phyloP scores from a whole-genome alignment of 2,797 vertebrate genomes.

The Thalassophryne amazonica region DNA sequence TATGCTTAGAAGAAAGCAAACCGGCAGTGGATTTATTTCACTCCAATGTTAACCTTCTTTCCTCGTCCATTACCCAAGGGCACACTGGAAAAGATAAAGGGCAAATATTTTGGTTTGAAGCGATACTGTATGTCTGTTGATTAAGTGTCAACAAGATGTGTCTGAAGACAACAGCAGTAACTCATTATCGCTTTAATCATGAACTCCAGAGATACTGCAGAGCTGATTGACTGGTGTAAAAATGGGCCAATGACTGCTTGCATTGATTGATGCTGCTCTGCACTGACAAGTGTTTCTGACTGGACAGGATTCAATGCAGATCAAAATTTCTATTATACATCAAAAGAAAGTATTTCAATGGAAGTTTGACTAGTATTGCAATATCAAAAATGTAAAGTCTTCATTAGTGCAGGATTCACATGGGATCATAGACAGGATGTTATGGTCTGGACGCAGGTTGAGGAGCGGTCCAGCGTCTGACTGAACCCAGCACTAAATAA shows the following conservation, averaged over 20 bases:
- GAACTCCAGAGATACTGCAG: neutral
- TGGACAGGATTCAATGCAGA: neutral
- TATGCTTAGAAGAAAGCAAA: slow-evolving; percentile 37
- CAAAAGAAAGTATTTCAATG: neutral
- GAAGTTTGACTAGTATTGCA: neutral
- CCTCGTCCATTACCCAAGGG: slow-evolving; percentile 1
- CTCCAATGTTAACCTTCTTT: slow-evolving; percentile 31
- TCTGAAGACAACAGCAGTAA: slow-evolving; percentile 9
- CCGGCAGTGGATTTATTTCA: slow-evolving; percentile 10
- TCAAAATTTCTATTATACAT: slow-evolving; percentile 16
- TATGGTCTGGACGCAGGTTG: too few species aligned
- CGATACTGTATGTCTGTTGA: slow-evolving; percentile 23
- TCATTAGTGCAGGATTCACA: too few species aligned
- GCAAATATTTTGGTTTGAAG: slow-evolving; percentile 16
- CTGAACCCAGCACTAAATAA: too few species aligned
- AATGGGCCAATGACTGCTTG: slow-evolving; percentile 7
- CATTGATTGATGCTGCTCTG: slow-evolving; percentile 21
- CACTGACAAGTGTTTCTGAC: slow-evolving; percentile 21
- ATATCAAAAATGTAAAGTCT: neutral
- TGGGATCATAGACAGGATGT: too few species aligned
- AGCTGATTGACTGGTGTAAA: slow-evolving; percentile 21
- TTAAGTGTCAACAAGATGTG: slow-evolving; percentile 13
- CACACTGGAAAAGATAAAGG: slow-evolving; percentile 12
- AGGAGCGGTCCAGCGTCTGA: too few species aligned
- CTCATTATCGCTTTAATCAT: slow-evolving; percentile 9